A percentile compares a stretch with the other conserved stretches of the same genome.
phyloP scores from a whole-genome alignment of 2,888 invertebrate genomes.

The Phrixothrix hirtus region DNA sequence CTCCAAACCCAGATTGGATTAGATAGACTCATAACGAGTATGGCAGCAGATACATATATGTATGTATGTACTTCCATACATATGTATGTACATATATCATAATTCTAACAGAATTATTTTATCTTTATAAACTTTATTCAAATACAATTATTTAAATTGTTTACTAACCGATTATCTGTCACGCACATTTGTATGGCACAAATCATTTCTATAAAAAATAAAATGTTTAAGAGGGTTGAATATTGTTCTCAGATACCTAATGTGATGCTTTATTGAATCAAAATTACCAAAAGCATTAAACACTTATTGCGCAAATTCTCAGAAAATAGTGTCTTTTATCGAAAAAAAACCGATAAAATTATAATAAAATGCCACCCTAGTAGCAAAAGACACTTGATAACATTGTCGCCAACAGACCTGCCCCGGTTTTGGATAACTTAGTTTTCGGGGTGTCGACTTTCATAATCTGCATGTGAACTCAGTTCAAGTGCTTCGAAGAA shows the following conservation, averaged over 20 bases:
- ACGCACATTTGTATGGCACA: too few species aligned
- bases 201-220: too few species aligned
- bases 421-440: slow-evolving; percentile 28
- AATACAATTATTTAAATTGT: too few species aligned
- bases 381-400: slow-evolving; percentile 28
- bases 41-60: not conserved
- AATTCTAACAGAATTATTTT: not conserved
- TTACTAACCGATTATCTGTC: too few species aligned
- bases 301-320: too few species aligned
- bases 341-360: slow-evolving; percentile 10
- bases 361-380: slow-evolving; percentile 27
- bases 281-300: too few species aligned
- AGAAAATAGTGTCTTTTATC: too few species aligned
- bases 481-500: slow-evolving; percentile 32
- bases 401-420: slow-evolving; percentile 28
- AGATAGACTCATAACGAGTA: not conserved
- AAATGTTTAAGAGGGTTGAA: too few species aligned
- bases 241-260: too few species aligned
- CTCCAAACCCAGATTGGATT: not conserved
- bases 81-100: not conserved
- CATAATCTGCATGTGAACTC: slow-evolving; percentile 32
- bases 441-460: slow-evolving; percentile 32
- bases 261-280: too few species aligned
- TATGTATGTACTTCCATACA: not conserved
- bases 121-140: not conserved